phyloP scores from a whole-genome alignment of 2,888 invertebrate species.

The Plagodis pulveraria region DNA sequence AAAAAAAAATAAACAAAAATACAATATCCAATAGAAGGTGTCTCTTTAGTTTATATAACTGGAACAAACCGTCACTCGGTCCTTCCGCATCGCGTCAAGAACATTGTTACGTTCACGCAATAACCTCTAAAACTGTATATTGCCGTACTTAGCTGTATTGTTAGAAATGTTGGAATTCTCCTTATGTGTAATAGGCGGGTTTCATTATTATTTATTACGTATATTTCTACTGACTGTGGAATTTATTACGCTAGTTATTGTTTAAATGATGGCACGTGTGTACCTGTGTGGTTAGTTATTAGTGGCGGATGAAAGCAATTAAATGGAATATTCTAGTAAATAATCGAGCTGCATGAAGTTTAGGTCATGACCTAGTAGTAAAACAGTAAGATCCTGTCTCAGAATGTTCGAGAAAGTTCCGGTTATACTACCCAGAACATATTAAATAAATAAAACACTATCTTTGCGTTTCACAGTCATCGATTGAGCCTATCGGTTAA shows the following conservation, averaged over 20 bases:
- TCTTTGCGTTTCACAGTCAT: no score
- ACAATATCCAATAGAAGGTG: not conserved
- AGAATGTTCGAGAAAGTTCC: no score
- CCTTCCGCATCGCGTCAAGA: constrained; percentile 19
- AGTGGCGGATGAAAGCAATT: not conserved
- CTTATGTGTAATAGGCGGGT: constrained; percentile 41
- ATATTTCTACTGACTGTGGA: constrained; percentile 18
- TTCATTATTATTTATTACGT: constrained; percentile 37
- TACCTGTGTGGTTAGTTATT: not conserved
- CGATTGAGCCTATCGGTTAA: no score
- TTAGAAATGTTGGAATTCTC: constrained; percentile 31
- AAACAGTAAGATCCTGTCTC: no score
- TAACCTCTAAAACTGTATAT: constrained; percentile 35
- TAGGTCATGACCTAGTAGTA: no score
- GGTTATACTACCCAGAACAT: no score
- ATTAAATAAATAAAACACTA: no score
- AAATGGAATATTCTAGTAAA: no score
- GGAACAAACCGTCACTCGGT: constrained; percentile 6
- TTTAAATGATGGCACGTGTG: constrained; percentile 14
- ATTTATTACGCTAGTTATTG: constrained; percentile 31
- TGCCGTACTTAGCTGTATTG: constrained; percentile 21
- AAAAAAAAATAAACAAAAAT: no score
- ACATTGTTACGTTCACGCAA: constrained; percentile 47
- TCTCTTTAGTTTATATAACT: constrained; percentile 9
- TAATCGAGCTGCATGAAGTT: no score